Evolutionary conservation across 2,797 vertebrate species (phyloP).

Genomic region (Podargus strigoides): DNA sequence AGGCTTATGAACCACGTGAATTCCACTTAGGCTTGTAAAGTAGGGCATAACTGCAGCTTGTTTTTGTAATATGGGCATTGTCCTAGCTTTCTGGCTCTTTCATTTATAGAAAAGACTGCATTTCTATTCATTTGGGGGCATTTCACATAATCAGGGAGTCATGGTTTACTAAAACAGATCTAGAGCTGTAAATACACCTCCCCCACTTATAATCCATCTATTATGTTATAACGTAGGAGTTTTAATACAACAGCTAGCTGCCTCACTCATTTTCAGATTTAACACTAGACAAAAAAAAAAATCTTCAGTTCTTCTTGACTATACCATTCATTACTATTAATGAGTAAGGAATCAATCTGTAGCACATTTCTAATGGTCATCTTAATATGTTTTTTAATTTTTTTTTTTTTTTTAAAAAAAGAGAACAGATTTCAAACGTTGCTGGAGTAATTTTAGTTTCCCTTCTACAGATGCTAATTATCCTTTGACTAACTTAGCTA

Average conservation of each 20-base stretch:
- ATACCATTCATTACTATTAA: constrained; percentile 78
- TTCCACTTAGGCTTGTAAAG: neutral
- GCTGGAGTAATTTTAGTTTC: constrained; percentile 63
- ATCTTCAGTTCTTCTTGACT: constrained; percentile 79
- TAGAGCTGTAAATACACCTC: neutral
- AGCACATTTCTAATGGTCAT: constrained; percentile 74
- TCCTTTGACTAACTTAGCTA: constrained; percentile 67
- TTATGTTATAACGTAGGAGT: neutral
- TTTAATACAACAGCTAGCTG: neutral
- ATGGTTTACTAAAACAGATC: neutral
- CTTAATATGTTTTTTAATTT: neutral
- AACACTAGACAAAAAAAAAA: constrained; percentile 72
- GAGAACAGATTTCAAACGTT: constrained; percentile 52
- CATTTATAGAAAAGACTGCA: neutral
- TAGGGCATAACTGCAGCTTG: neutral
- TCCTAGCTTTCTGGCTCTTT: neutral
- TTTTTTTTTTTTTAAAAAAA: constrained; percentile 56
- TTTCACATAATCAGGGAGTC: neutral
- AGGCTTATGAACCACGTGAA: neutral
- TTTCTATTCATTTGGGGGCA: neutral
- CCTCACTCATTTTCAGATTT: constrained; percentile 68
- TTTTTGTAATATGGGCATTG: neutral
- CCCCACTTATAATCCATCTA: neutral
- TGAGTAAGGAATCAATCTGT: constrained; percentile 75
- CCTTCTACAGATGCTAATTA: constrained; percentile 70